phyloP scores from a whole-genome alignment of 1,140 invertebrate genomes.

The Penaeus vannamei region DNA sequence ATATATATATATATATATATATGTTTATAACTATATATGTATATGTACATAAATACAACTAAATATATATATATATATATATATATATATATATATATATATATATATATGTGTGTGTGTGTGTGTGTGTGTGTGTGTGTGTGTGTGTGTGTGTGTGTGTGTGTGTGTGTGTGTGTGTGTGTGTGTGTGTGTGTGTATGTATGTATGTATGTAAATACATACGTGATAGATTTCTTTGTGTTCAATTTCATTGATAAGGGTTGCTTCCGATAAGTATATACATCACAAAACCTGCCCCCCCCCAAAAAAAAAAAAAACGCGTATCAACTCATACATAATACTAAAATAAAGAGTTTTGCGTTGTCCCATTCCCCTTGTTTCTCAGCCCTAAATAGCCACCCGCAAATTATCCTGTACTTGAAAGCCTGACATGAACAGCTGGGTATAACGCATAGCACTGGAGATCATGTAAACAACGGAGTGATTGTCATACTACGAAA shows the following conservation, averaged over 20 bases:
- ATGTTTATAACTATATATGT: neutral
- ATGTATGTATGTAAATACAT: neutral
- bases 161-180: neutral
- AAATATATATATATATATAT: neutral
- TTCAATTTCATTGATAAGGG: neutral
- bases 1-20: neutral
- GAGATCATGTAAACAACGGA: too few species aligned
- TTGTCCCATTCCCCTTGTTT: too few species aligned
- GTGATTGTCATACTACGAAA: too few species aligned
- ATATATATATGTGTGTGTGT: neutral
- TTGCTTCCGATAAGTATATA: neutral
- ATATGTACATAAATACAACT: too few species aligned
- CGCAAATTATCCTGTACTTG: too few species aligned
- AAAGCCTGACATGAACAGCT: too few species aligned
- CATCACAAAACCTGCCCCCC: too few species aligned
- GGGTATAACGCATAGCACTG: too few species aligned
- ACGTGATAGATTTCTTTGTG: neutral
- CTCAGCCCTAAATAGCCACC: too few species aligned
- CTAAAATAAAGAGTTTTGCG: too few species aligned
- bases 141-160: constrained; percentile 22
- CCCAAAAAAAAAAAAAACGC: too few species aligned
- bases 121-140: constrained; percentile 26
- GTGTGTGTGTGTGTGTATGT: constrained; percentile 31
- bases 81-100: neutral
- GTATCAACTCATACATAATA: too few species aligned